Conservation (phyloP, 1,140 invertebrate species). For the Apis laboriosa region DNA sequence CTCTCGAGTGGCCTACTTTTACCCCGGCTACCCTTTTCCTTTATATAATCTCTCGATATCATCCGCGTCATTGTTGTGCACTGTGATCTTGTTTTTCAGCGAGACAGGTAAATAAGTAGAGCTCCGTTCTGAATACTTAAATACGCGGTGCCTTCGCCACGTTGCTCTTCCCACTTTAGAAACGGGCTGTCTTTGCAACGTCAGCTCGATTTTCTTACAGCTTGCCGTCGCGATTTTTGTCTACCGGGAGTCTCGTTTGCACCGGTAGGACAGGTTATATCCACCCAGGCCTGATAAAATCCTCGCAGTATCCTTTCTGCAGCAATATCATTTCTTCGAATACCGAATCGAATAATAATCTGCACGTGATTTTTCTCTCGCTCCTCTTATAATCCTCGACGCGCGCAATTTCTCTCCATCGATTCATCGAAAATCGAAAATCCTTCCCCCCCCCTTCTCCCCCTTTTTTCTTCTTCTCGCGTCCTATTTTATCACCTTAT, state of each 20-base stretch:
- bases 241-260: conserved; percentile 49
- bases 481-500: background rate
- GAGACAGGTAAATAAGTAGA: conserved; percentile 21
- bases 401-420: background rate
- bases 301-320: conserved; percentile 27
- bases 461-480: background rate
- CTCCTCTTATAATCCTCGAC: too few species aligned
- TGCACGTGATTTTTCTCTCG: background rate
- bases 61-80: conserved; percentile 9
- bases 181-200: conserved; percentile 12
- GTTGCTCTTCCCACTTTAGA: background rate
- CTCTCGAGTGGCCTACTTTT: conserved; percentile 36
- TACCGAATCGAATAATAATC: conserved; percentile 15
- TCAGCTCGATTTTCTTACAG: conserved; percentile 56
- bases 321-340: conserved; percentile 36
- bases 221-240: conserved; percentile 54
- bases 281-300: conserved; percentile 49
- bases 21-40: conserved; percentile 33
- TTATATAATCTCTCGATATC: conserved; percentile 43
- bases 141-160: background rate
- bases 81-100: background rate
- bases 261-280: conserved; percentile 62
- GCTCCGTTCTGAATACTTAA: conserved; percentile 7
- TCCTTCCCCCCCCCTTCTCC: background rate
- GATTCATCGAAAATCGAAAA: background rate